Percentiles rank a stretch among this genome's conserved stretches.
These are phyloP conservation scores for Trachymyrmex cornetzi DNA, from an alignment of 1,140 invertebrate genomes.

Conservation along the genomic window DNA sequence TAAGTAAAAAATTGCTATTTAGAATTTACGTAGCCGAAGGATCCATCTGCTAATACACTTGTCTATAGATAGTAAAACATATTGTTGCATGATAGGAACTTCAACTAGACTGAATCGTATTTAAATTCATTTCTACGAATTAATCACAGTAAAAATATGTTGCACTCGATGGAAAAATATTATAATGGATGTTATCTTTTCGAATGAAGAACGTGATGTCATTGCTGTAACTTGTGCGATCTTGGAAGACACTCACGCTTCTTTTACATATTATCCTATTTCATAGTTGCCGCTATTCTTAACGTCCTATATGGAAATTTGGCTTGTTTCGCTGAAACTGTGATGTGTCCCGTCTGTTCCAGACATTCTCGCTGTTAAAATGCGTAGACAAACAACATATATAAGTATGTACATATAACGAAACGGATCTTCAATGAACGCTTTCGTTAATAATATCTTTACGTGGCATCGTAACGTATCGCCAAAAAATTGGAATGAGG, in stretches of 20 bases:
- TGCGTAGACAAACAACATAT: slow-evolving; percentile 62
- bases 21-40: neutral
- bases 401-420: slow-evolving; percentile 65
- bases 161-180: neutral
- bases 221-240: slow-evolving; percentile 18
- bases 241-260: slow-evolving; percentile 39
- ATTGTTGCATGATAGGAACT: slow-evolving; percentile 17
- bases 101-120: neutral
- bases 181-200: slow-evolving; percentile 9
- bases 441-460: slow-evolving; percentile 46
- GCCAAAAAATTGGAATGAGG: slow-evolving; percentile 61
- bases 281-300: neutral
- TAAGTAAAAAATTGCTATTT: slow-evolving; percentile 30
- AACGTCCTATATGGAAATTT: slow-evolving; percentile 4
- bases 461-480: slow-evolving; percentile 32
- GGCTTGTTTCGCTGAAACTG: slow-evolving; percentile 36
- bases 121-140: slow-evolving; percentile 35
- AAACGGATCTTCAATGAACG: slow-evolving; percentile 56
- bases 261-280: slow-evolving; percentile 6
- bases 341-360: slow-evolving; percentile 43
- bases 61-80: slow-evolving; percentile 12
- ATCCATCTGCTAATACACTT: neutral
- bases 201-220: slow-evolving; percentile 3
- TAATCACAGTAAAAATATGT: slow-evolving; percentile 44
- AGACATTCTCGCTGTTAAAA: slow-evolving; percentile 58